Conservation (phyloP, 2,113 vertebrate genomes). For the Petaurus breviceps region DNA sequence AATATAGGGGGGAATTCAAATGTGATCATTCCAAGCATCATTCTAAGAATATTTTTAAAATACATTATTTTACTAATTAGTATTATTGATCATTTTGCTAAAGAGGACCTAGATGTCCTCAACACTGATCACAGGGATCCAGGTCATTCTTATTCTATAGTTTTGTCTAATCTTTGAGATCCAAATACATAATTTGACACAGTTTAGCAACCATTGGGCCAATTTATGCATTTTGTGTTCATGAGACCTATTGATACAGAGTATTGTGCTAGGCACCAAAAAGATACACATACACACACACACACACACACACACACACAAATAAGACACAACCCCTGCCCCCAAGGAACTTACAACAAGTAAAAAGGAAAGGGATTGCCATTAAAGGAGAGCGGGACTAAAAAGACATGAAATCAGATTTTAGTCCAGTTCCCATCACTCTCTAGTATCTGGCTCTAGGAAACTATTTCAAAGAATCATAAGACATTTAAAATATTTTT, state of each 20-base stretch:
- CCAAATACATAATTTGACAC: constrained; percentile 3
- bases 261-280: background rate
- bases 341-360: background rate
- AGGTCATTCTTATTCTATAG: background rate
- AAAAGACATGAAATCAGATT: background rate
- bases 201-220: background rate
- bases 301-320: background rate
- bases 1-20: background rate
- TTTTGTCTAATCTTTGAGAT: constrained; percentile 1
- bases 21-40: background rate
- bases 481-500: background rate
- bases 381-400: background rate
- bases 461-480: background rate
- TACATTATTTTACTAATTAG: background rate
- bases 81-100: background rate
- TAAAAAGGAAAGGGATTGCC: background rate
- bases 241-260: background rate
- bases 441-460: background rate
- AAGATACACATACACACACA: background rate
- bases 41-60: background rate
- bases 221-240: constrained; percentile 1
- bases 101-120: background rate
- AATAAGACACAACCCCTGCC: background rate
- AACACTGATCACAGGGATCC: background rate
- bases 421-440: background rate